phyloP scores from a whole-genome alignment of 1,140 invertebrate genomes.

The Sesamia nonagrioides region DNA sequence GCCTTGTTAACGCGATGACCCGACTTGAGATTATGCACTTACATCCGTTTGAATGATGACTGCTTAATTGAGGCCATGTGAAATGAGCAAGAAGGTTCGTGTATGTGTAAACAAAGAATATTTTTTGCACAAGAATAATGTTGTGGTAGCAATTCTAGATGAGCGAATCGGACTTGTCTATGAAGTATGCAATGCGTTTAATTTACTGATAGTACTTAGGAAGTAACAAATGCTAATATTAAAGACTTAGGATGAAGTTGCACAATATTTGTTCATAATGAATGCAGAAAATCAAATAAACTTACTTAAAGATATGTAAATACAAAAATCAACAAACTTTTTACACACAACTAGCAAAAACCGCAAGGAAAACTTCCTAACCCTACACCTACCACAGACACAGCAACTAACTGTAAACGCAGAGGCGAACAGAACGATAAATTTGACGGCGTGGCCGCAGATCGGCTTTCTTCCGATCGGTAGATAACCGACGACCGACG shows the following conservation, averaged over 20 bases:
- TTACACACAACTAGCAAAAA: constrained; percentile 3
- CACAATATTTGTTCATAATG: too few relatives aligned
- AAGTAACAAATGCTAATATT: too few relatives aligned
- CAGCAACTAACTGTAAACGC: constrained; percentile 66
- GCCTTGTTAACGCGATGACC: constrained; percentile 82
- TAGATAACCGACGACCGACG: constrained; percentile 75
- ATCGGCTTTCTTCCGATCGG: constrained; percentile 80
- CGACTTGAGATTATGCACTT: constrained; percentile 80
- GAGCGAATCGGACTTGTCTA: neutral
- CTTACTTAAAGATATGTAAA: neutral
- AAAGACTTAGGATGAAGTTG: too few relatives aligned
- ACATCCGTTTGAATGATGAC: constrained; percentile 81
- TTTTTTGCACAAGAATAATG: constrained; percentile 48
- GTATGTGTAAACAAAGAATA: constrained; percentile 69
- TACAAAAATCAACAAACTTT: neutral
- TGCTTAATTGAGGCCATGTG: constrained; percentile 83
- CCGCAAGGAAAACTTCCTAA: neutral
- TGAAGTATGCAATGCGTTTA: neutral
- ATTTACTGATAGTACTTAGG: too few relatives aligned
- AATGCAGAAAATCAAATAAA: too few relatives aligned
- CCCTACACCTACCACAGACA: constrained; percentile 58
- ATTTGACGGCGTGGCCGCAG: constrained; percentile 72
- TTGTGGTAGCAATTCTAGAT: constrained; percentile 23
- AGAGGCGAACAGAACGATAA: constrained; percentile 75
- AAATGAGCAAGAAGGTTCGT: constrained; percentile 68